A percentile compares a stretch with the other conserved stretches of the same genome.
These are phyloP conservation scores for Jacana jacana DNA, from an alignment of 2,113 vertebrate species.

Conservation along the genomic window DNA sequence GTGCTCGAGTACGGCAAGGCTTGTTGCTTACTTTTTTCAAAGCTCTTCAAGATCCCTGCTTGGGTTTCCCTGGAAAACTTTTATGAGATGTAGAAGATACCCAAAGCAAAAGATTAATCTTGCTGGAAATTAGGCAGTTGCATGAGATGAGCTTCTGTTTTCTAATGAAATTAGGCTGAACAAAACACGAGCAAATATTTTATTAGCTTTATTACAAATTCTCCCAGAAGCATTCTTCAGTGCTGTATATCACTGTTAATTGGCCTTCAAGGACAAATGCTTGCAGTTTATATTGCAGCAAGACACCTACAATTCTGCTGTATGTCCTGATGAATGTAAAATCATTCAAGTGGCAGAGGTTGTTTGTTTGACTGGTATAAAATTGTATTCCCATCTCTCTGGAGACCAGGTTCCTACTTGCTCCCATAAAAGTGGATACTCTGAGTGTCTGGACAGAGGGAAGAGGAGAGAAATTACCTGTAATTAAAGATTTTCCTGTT, in stretches of 20 bases:
- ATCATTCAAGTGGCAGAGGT: not conserved
- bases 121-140: not conserved
- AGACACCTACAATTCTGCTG: not conserved
- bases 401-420: not conserved
- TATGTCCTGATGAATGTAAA: not conserved
- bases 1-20: constrained; percentile 87
- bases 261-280: not conserved
- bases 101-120: not conserved
- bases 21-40: not conserved
- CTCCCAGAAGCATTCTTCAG: not conserved
- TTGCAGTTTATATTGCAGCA: not conserved
- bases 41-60: not conserved
- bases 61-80: not conserved
- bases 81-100: not conserved
- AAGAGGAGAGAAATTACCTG: not conserved
- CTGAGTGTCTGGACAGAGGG: not conserved
- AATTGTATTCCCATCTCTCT: not conserved
- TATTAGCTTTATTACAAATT: constrained; percentile 6
- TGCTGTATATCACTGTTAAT: constrained; percentile 26
- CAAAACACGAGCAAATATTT: not conserved
- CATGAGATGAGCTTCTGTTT: not conserved
- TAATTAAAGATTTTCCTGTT: not conserved
- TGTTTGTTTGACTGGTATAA: not conserved
- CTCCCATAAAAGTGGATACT: not conserved
- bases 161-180: not conserved